A percentile compares a stretch with the other conserved stretches of the same genome.
Evolutionary conservation across 2,113 vertebrate genomes (phyloP).

Genomic region (Psammodynastes pulverulentus): DNA sequence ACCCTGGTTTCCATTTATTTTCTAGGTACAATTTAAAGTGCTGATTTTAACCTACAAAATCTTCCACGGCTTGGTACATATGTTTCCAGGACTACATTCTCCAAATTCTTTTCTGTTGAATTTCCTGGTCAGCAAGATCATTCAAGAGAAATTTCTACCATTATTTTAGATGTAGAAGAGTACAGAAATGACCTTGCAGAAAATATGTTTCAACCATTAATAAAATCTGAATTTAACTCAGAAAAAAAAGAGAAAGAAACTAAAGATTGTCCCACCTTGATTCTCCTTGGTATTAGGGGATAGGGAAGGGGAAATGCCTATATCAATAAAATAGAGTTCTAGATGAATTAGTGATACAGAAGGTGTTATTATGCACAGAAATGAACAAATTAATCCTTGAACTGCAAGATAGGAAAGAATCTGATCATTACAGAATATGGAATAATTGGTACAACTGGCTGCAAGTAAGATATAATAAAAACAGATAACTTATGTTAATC

Average conservation of each 20-base stretch:
- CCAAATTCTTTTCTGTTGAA: background rate
- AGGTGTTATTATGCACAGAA: no score
- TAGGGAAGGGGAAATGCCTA: background rate
- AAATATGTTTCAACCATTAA: background rate
- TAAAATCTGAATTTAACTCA: background rate
- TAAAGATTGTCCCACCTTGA: background rate
- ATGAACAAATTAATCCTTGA: no score
- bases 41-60: background rate
- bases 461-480: no score
- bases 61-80: background rate
- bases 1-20: background rate
- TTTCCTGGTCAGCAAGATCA: background rate
- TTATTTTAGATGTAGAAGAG: background rate
- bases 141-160: background rate
- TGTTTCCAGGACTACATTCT: background rate
- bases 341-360: no score
- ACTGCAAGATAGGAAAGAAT: no score
- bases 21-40: background rate
- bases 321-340: background rate
- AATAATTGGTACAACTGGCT: no score
- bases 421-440: no score
- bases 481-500: no score
- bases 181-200: background rate
- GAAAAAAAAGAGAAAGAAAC: background rate
- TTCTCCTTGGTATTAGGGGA: background rate